Base-by-base conservation (phyloP, 2,113 vertebrate genomes). In the Ranitomeya variabilis region DNA sequence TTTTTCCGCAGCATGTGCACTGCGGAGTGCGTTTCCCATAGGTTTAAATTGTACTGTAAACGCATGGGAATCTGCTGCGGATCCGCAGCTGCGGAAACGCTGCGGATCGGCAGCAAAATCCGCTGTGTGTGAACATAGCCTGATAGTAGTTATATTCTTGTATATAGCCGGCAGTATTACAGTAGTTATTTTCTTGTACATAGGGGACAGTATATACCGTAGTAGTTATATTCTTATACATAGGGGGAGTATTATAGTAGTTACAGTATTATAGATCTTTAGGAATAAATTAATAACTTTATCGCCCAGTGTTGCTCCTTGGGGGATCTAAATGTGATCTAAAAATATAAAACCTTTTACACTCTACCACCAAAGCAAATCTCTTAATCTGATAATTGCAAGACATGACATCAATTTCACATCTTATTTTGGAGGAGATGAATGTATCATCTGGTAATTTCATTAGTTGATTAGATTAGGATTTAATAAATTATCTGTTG, bases 61-160 rank as follows among this genome's bases (percentile, higher is more conserved):
- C n/a, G n/a, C n/a, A n/a, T n/a, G n/a, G n/a, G n/a, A n/a, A n/a
- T n/a, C n/a, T n/a, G n/a, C n/a, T n/a, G n/a, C n/a, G n/a, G n/a
- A n/a, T n/a, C n/a, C n/a, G n/a, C n/a, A n/a, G n/a, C n/a, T n/a
- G n/a, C n/a, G n/a, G n/a, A n/a, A n/a, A n/a, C n/a, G n/a, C n/a
- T n/a, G n/a, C n/a, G n/a, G n/a, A n/a, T n/a, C n/a, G n/a, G n/a
- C n/a, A n/a, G n/a, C n/a, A n/a, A n/a, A n/a, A n/a, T n/a, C n/a
- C n/a, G n/a, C n/a, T n/a, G n/a, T n/a, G n/a, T n/a, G n/a, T n/a
- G n/a, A n/a, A n/a, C n/a, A n/a, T n/a, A n/a, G n/a, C n/a, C n/a
- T n/a, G n/a, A 74, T 45, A 74, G 71, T 74, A 74, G 71, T 45
- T 74, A 74, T 74, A 74, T 74, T 74, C 71, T 18, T 74, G 31